phyloP scores from a whole-genome alignment of 2,797 vertebrate genomes.

The Petrocephalus schoutedeni region DNA sequence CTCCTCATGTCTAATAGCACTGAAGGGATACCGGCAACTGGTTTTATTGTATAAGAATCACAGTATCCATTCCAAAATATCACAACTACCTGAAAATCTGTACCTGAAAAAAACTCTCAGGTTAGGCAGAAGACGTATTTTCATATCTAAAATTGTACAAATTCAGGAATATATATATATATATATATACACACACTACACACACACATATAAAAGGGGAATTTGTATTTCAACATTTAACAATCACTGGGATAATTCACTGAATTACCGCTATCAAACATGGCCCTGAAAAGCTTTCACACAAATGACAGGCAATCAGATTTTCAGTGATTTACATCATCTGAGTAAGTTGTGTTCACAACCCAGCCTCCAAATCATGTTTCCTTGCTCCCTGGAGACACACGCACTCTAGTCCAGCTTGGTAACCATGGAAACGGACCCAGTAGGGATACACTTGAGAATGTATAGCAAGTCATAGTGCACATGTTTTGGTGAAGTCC shows the following conservation, averaged over 20 bases:
- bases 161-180: background rate
- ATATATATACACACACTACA: background rate
- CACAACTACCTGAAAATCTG: background rate
- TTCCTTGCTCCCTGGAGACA: conserved; percentile 23
- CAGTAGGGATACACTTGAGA: conserved; percentile 29
- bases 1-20: background rate
- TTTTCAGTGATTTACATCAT: conserved; percentile 18
- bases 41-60: background rate
- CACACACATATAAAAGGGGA: background rate
- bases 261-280: background rate
- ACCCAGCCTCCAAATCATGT: conserved; percentile 11
- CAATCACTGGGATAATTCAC: background rate
- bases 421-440: conserved; percentile 40
- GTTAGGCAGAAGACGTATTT: background rate
- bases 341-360: background rate
- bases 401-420: conserved; percentile 26
- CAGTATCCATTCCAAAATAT: background rate
- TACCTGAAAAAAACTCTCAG: background rate
- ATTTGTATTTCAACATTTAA: background rate
- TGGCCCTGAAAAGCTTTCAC: conserved; percentile 1
- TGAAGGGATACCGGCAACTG: background rate
- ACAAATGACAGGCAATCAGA: background rate
- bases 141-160: background rate
- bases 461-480: conserved; percentile 1
- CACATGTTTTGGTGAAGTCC: background rate